These are phyloP conservation scores for Craseonycteris thonglongyai DNA, from an alignment of 2,113 vertebrate species.

Conservation along the genomic window DNA sequence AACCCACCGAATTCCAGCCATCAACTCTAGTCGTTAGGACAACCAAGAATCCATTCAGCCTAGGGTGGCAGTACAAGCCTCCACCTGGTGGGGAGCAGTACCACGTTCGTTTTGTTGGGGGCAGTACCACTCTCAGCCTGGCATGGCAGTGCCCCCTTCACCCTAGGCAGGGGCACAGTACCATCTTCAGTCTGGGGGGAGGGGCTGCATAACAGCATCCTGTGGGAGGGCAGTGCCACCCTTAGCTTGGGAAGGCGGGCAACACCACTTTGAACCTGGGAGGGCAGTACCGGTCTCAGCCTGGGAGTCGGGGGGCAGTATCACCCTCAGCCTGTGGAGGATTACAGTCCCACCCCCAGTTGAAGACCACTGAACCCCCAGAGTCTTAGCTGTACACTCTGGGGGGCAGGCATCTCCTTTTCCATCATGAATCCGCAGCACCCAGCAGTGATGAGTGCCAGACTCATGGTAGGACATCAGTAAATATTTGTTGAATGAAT, in stretches of 20 bases:
- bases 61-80: background rate
- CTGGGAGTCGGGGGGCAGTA: background rate
- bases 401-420: background rate
- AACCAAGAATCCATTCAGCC: background rate
- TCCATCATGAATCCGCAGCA: background rate
- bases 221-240: background rate
- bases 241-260: background rate
- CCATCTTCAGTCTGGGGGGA: background rate
- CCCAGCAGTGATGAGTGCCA: background rate
- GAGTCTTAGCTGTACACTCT: background rate
- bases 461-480: background rate
- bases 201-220: too few relatives aligned
- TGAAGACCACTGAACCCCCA: background rate
- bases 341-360: background rate
- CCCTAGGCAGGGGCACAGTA: too few relatives aligned
- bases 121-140: background rate
- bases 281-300: background rate
- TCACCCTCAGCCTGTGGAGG: background rate
- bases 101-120: background rate
- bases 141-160: background rate
- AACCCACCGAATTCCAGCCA: background rate
- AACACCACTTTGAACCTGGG: background rate
- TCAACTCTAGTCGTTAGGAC: background rate
- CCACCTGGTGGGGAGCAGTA: background rate
- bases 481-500: background rate